A percentile compares a stretch with the other conserved stretches of the same genome.
These are phyloP conservation scores for Mystacornis crossleyi DNA, from an alignment of 2,113 vertebrate species.

Conservation along the genomic window DNA sequence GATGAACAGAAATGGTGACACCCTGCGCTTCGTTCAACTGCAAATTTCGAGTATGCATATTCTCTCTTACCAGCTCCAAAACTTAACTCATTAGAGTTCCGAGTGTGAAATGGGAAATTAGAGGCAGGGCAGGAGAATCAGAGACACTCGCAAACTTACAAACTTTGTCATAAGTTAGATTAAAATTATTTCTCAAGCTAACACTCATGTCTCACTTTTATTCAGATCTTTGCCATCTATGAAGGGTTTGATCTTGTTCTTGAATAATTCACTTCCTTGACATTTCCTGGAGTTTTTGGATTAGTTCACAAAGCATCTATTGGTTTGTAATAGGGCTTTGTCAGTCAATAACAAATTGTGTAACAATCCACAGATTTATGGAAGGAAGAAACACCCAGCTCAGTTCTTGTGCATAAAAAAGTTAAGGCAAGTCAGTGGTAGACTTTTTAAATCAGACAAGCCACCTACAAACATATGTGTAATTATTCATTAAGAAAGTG, in stretches of 20 bases:
- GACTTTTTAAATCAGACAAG: background rate
- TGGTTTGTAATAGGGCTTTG: background rate
- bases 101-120: background rate
- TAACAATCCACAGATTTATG: background rate
- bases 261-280: background rate
- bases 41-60: background rate
- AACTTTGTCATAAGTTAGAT: background rate
- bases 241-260: background rate
- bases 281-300: background rate
- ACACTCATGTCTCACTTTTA: background rate
- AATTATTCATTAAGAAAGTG: background rate
- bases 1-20: background rate
- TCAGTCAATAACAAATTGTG: background rate
- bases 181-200: background rate
- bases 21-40: background rate
- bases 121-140: background rate
- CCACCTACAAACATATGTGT: fast-evolving
- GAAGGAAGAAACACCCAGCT: background rate
- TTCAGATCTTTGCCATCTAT: background rate
- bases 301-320: background rate
- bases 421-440: background rate
- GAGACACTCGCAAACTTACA: background rate
- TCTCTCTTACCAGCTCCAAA: background rate
- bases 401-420: background rate
- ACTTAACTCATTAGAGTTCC: background rate